Conservation (phyloP, 2,797 vertebrate genomes). For the Fistularia commersonii region DNA sequence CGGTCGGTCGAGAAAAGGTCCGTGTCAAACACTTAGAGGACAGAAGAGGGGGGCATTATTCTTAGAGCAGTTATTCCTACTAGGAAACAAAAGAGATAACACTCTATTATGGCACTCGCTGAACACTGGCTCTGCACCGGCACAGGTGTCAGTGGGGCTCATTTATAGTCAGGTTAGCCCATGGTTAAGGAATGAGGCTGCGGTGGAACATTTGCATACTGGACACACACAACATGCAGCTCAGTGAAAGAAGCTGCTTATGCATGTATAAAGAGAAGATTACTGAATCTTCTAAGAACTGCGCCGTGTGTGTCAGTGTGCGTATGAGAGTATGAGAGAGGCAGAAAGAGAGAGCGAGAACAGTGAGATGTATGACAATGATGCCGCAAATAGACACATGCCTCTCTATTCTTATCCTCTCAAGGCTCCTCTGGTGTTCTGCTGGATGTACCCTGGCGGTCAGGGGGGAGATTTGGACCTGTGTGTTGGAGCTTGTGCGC, state of each 20-base stretch:
- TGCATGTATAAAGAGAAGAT: conserved; percentile 55
- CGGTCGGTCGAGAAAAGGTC: neutral
- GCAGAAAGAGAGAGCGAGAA: neutral
- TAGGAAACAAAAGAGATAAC: conserved; percentile 50
- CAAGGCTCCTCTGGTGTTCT: conserved; percentile 57
- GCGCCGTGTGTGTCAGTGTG: conserved; percentile 6
- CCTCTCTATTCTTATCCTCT: conserved; percentile 59
- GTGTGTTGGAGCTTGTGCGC: neutral
- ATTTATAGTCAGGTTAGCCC: conserved; percentile 60
- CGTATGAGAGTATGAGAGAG: conserved; percentile 8
- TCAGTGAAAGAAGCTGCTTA: conserved; percentile 47
- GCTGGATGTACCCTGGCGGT: conserved; percentile 35
- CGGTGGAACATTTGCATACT: conserved; percentile 20
- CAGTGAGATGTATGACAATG: conserved; percentile 53
- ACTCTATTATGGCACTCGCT: conserved; percentile 45
- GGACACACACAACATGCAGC: conserved; percentile 15
- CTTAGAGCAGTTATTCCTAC: conserved; percentile 48
- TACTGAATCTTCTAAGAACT: conserved; percentile 54
- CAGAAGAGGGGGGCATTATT: conserved; percentile 26
- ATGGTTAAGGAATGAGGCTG: conserved; percentile 47
- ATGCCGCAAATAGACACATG: conserved; percentile 57
- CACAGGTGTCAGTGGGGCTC: conserved; percentile 51
- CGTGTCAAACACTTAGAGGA: conserved; percentile 20
- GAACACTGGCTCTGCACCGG: conserved; percentile 36
- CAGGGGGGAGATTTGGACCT: conserved; percentile 34